These are phyloP conservation scores for Nothoprocta perdicaria DNA, from an alignment of 2,113 vertebrate genomes.

Conservation along the genomic window DNA sequence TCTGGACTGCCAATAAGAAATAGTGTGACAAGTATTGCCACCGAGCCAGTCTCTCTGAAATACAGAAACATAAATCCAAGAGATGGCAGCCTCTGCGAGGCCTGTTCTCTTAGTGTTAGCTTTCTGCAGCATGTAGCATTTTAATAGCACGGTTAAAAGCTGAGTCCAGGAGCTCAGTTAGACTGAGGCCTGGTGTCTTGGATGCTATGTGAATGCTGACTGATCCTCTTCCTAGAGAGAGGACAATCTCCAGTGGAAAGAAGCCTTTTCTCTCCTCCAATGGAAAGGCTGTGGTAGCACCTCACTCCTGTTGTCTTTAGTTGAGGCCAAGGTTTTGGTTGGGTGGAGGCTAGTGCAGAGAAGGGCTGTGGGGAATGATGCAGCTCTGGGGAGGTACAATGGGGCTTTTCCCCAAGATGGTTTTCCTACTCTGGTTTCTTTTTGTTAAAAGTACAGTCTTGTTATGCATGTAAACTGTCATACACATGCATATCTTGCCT, in stretches of 20 bases:
- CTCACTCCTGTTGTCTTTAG: background rate
- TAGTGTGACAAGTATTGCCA: background rate
- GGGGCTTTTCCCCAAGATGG: background rate
- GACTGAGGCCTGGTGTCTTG: background rate
- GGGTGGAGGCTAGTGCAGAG: background rate
- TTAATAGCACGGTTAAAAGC: rapidly evolving
- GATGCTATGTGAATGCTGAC: rapidly evolving
- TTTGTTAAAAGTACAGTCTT: background rate
- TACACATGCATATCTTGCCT: background rate
- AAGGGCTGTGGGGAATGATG: background rate
- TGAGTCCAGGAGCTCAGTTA: rapidly evolving
- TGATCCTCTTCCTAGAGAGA: background rate
- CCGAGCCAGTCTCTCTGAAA: background rate
- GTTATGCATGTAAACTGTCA: background rate
- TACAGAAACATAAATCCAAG: background rate
- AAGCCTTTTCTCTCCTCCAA: no score
- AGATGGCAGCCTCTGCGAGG: background rate
- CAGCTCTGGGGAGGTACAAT: background rate
- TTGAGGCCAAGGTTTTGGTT: background rate
- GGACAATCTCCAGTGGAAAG: background rate
- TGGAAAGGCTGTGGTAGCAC: background rate
- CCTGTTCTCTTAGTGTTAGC: background rate
- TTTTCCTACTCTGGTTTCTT: background rate
- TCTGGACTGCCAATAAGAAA: background rate
- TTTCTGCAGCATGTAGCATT: background rate